Conservation (phyloP, 2,888 invertebrate species). For the Microctonus hyperodae region DNA sequence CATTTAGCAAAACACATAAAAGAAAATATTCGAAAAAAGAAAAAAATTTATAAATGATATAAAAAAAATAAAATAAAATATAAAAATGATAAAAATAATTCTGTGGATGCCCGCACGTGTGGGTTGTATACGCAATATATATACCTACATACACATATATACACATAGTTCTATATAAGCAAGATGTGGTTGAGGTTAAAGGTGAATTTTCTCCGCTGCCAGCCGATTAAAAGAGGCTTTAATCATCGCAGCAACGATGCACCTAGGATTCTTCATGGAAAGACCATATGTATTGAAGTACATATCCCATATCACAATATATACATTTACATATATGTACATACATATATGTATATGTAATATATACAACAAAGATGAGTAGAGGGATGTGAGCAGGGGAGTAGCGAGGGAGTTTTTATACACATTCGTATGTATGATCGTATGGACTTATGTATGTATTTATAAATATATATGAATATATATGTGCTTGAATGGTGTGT, state of each 20-base stretch:
- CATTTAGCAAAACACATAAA: not conserved
- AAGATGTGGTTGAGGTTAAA: constrained; percentile 39
- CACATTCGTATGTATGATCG: constrained; percentile 19
- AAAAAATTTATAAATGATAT: not conserved
- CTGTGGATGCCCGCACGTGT: not conserved
- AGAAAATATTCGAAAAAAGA: not conserved
- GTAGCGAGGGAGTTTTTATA: not conserved
- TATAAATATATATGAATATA: no score
- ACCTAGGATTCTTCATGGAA: constrained; percentile 21
- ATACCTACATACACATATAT: not conserved
- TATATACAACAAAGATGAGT: constrained; percentile 22
- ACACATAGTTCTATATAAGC: not conserved
- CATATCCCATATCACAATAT: not conserved
- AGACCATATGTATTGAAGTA: constrained; percentile 19
- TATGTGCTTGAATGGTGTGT: no score
- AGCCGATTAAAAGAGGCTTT: constrained; percentile 46
- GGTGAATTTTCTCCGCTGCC: constrained; percentile 44
- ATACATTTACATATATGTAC: not conserved
- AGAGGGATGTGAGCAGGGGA: constrained; percentile 8
- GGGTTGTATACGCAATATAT: not conserved
- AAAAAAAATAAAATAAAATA: not conserved
- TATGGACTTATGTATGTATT: no score
- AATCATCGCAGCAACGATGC: constrained; percentile 40
- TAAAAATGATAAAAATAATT: not conserved
- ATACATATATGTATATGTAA: not conserved